A percentile compares a stretch with the other conserved stretches of the same genome.
Evolutionary conservation across 2,797 vertebrate species (phyloP).

Genomic region (Lagorchestes hirsutus): DNA sequence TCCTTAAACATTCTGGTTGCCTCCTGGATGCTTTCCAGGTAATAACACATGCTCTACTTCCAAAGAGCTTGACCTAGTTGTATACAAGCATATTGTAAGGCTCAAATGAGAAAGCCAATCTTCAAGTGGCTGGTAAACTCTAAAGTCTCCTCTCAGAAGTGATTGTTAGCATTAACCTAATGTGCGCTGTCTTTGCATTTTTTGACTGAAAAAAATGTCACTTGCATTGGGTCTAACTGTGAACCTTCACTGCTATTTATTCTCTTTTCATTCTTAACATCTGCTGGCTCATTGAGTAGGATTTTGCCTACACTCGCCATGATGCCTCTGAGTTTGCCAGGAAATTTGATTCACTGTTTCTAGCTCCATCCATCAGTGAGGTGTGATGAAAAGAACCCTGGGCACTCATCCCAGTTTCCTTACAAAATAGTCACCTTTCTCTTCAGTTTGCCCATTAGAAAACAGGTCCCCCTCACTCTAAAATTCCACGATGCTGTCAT

Average conservation of each 20-base stretch:
- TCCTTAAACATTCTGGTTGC: background rate
- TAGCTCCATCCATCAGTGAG: background rate
- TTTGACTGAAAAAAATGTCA: background rate
- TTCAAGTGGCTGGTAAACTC: background rate
- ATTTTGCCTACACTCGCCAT: background rate
- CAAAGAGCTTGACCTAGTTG: background rate
- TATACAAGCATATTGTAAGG: background rate
- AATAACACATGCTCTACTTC: background rate
- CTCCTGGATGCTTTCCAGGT: background rate
- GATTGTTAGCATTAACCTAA: background rate
- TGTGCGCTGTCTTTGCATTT: background rate
- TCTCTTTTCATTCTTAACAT: conserved; percentile 3
- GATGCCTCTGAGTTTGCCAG: background rate
- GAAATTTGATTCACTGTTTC: background rate
- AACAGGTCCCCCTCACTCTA: background rate
- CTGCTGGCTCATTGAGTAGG: background rate
- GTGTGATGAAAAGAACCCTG: background rate
- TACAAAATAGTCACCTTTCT: background rate
- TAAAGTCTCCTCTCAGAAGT: background rate
- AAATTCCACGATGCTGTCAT: background rate
- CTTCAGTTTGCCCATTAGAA: background rate
- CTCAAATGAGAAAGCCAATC: background rate
- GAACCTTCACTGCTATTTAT: conserved; percentile 14
- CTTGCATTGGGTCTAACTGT: background rate
- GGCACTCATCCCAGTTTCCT: background rate